Evolutionary conservation across 35 echinoderm and acorn worm species (phyloP).

Genomic region (Lytechinus variegatus): DNA sequence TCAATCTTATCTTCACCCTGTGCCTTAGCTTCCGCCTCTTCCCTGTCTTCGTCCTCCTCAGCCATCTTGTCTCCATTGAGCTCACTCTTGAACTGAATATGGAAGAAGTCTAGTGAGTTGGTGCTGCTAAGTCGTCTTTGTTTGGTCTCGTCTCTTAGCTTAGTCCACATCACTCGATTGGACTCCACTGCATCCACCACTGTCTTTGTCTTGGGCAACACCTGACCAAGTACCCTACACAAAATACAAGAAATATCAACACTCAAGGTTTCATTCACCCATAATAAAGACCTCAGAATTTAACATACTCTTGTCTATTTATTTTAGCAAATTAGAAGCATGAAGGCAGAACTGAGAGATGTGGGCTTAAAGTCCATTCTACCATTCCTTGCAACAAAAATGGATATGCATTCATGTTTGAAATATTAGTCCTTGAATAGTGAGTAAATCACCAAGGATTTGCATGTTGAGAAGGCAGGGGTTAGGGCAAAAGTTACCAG

Average conservation of each 20-base stretch:
- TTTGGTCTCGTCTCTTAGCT: slow-evolving; percentile 71
- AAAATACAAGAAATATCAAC: slow-evolving; percentile 6
- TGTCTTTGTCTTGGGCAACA: slow-evolving; percentile 64
- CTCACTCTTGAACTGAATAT: slow-evolving; percentile 80
- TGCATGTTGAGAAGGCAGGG: too few relatives aligned
- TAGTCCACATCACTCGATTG: slow-evolving; percentile 89
- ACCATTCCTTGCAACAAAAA: too few relatives aligned
- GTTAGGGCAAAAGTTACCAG: too few relatives aligned
- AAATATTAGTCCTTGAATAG: too few relatives aligned
- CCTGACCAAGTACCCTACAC: slow-evolving; percentile 72
- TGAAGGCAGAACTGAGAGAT: too few relatives aligned
- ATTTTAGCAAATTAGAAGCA: too few relatives aligned
- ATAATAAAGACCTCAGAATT: too few relatives aligned
- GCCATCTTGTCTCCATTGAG: slow-evolving; percentile 30
- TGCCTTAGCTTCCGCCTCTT: slow-evolving; percentile 53
- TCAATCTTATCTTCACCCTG: slow-evolving; percentile 21
- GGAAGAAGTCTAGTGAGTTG: slow-evolving; percentile 97
- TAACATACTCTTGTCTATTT: too few relatives aligned
- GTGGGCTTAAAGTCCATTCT: too few relatives aligned
- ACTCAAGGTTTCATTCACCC: too few relatives aligned
- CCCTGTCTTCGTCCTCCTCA: not conserved
- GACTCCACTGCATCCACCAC: slow-evolving; percentile 70
- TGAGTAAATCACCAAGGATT: too few relatives aligned
- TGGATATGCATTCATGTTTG: too few relatives aligned
- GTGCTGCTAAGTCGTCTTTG: slow-evolving; percentile 90